These are phyloP conservation scores for Exocentrus adspersus DNA, from an alignment of 2,888 invertebrate genomes.

Conservation along the genomic window DNA sequence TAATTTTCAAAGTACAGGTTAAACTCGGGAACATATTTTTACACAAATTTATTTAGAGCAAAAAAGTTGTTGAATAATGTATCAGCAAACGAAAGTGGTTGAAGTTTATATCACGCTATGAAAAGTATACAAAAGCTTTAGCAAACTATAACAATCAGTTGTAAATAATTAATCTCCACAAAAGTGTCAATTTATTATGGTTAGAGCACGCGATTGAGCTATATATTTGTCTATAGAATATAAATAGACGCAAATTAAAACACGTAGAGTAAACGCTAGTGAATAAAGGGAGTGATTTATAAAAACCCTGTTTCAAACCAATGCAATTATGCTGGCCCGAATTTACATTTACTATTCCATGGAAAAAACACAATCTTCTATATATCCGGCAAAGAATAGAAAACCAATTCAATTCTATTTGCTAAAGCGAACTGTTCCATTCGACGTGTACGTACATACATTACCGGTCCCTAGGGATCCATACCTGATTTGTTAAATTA, in stretches of 20 bases:
- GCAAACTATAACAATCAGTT: constrained; percentile 18
- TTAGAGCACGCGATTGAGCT: constrained; percentile 22
- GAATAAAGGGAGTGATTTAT: constrained; percentile 16
- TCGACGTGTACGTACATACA: constrained; percentile 10
- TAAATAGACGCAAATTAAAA: constrained; percentile 29
- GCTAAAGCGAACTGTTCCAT: constrained; percentile 42
- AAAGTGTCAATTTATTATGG: constrained; percentile 25
- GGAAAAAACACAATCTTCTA: constrained; percentile 15
- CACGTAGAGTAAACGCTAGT: constrained; percentile 8
- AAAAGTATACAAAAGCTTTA: constrained; percentile 16
- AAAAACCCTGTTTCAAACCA: constrained; percentile 28
- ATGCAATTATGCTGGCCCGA: constrained; percentile 32
- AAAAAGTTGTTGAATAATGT: constrained; percentile 23
- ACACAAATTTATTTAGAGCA: constrained; percentile 5
- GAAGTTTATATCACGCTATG: constrained; percentile 15
- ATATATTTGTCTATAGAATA: constrained; percentile 20
- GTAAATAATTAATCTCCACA: constrained; percentile 27
- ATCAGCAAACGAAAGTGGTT: constrained; percentile 13
- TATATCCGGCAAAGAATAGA: constrained; percentile 34
- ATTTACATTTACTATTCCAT: constrained; percentile 21
- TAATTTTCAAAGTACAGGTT: background rate
- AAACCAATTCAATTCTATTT: constrained; percentile 41
- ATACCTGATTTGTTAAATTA: too few relatives aligned
- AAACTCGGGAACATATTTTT: background rate
- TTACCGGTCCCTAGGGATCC: too few relatives aligned